Evolutionary conservation across 2,797 vertebrate species (phyloP).

Genomic region (Prunella strophiata): DNA sequence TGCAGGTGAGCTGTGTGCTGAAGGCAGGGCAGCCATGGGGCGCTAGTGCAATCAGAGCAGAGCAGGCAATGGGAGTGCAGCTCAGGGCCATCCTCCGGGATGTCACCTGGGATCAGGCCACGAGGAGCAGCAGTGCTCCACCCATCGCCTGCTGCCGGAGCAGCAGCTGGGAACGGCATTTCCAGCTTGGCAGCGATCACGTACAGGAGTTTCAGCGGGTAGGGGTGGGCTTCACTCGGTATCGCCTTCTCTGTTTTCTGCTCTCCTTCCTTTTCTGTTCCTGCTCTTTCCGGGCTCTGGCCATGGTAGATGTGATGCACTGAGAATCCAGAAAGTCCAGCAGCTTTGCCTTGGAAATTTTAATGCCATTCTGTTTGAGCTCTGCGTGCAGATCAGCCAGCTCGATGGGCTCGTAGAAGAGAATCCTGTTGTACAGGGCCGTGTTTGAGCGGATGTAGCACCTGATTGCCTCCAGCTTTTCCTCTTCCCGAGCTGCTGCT

Average conservation of each 20-base stretch:
- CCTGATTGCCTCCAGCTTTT: slow-evolving; percentile 78
- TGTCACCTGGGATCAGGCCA: neutral
- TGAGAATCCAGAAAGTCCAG: slow-evolving; percentile 91
- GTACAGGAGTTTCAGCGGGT: neutral
- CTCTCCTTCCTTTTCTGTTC: neutral
- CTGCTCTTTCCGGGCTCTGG: slow-evolving; percentile 75
- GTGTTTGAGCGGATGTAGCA: slow-evolving; percentile 84
- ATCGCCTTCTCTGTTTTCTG: slow-evolving; percentile 12
- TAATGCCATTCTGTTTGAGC: slow-evolving; percentile 86
- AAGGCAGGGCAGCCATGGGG: neutral
- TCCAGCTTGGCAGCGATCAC: neutral
- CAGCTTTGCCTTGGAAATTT: slow-evolving; percentile 83
- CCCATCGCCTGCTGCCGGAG: neutral
- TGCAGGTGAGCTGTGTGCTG: neutral
- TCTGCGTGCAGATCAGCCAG: slow-evolving; percentile 82
- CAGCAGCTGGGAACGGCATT: neutral
- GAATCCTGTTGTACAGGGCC: slow-evolving; percentile 81
- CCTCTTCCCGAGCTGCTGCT: slow-evolving; percentile 71
- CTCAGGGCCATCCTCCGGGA: neutral
- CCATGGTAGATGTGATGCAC: slow-evolving; percentile 92
- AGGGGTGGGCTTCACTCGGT: neutral
- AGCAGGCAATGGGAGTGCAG: neutral
- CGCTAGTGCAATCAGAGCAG: neutral
- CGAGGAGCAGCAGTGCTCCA: neutral
- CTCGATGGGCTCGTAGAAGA: slow-evolving; percentile 90